Evolutionary conservation across 2,113 vertebrate genomes (phyloP).

Genomic region (Siniperca chuatsi): DNA sequence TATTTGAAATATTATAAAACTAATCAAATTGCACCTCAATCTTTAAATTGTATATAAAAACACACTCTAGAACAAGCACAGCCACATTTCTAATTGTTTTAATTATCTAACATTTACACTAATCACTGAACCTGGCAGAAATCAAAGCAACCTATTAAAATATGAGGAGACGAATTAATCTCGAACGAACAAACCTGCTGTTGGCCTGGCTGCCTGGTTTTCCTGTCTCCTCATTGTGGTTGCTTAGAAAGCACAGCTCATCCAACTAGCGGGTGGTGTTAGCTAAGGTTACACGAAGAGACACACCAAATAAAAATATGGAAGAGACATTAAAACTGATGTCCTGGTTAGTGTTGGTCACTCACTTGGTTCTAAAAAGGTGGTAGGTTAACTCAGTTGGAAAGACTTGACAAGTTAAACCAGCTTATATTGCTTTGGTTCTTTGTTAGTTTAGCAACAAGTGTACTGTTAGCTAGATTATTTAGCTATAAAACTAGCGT

Average conservation of each 20-base stretch:
- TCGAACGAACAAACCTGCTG: conserved; percentile 64
- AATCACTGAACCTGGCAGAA: not conserved
- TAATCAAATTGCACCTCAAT: not conserved
- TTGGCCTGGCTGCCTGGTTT: conserved; percentile 45
- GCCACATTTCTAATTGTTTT: not conserved
- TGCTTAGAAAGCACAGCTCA: not conserved
- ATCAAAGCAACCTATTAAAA: not conserved
- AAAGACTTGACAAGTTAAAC: not conserved
- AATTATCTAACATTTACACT: not conserved
- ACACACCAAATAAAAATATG: not conserved
- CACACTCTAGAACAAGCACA: not conserved
- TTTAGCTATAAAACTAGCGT: not conserved
- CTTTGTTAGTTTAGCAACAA: not conserved
- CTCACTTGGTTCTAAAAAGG: not conserved
- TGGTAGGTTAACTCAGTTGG: not conserved
- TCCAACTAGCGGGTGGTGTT: not conserved
- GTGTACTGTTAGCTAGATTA: not conserved
- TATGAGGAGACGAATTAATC: not conserved
- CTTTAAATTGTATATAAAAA: not conserved
- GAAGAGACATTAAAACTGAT: fast-evolving
- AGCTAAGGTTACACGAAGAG: not conserved
- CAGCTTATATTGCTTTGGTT: not conserved
- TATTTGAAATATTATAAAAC: not conserved
- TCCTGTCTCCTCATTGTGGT: conserved; percentile 75
- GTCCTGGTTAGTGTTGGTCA: not conserved